A percentile compares a stretch with the other conserved stretches of the same genome.
Conservation (phyloP, 2,797 vertebrate species). For the Tragopan temminckii region DNA sequence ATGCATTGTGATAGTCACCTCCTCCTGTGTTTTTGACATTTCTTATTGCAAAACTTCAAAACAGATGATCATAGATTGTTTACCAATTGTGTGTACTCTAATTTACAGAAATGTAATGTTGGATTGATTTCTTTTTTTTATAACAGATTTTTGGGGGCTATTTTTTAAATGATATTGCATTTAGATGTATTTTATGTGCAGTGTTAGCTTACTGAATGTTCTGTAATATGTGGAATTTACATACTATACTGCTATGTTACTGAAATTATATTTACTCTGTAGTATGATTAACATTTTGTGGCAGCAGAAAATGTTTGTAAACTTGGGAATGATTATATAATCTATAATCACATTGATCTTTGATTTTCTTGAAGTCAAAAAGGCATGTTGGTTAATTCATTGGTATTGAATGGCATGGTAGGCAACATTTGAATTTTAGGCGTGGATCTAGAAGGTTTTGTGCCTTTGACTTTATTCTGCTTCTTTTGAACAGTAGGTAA, state of each 20-base stretch:
- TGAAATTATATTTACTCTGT: background rate
- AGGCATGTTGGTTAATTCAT: slow-evolving; percentile 9
- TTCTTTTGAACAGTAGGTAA: background rate
- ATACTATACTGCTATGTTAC: background rate
- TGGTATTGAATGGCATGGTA: background rate
- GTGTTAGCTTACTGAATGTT: background rate
- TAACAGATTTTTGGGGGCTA: background rate
- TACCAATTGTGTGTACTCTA: slow-evolving; percentile 2
- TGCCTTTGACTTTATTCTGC: background rate
- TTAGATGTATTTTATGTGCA: background rate
- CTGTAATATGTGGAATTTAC: background rate
- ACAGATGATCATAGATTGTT: slow-evolving; percentile 14
- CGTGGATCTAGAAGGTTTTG: background rate
- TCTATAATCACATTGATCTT: background rate
- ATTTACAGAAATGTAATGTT: slow-evolving; percentile 1
- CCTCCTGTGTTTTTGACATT: slow-evolving; percentile 30
- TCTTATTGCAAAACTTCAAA: slow-evolving; percentile 26
- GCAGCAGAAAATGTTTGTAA: background rate
- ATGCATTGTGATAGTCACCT: background rate
- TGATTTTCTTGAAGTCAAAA: slow-evolving; percentile 7
- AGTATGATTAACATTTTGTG: background rate
- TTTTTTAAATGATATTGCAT: background rate
- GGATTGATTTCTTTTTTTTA: background rate
- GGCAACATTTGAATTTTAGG: background rate
- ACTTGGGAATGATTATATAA: background rate